Conservation (phyloP, 2,113 vertebrate genomes). For the Rhinoderma darwinii region DNA sequence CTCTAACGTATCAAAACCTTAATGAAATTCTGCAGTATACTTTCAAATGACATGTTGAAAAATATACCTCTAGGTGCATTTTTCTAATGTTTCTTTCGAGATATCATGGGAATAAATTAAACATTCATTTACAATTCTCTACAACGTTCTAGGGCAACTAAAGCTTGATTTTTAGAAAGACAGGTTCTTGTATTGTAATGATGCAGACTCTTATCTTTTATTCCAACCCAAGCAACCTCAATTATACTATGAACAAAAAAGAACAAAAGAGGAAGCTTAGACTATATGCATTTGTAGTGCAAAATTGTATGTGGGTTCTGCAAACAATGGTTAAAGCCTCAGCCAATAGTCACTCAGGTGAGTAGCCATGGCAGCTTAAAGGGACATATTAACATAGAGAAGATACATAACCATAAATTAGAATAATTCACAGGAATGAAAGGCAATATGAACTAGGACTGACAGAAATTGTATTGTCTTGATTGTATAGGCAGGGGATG, state of each 20-base stretch:
- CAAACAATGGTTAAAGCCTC: background rate
- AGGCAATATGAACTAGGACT: background rate
- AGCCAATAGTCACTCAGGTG: background rate
- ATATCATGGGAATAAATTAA: slow-evolving; percentile 56
- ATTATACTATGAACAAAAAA: slow-evolving; percentile 11
- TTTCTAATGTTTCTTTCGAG: slow-evolving; percentile 48
- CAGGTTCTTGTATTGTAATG: background rate
- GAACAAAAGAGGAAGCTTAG: background rate
- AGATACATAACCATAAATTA: background rate
- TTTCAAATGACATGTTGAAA: slow-evolving; percentile 54
- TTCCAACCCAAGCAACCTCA: slow-evolving; percentile 23
- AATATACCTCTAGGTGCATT: slow-evolving; percentile 48
- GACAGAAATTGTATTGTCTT: background rate
- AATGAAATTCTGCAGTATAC: slow-evolving; percentile 56
- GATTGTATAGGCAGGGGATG: too few relatives aligned
- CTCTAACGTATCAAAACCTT: slow-evolving; percentile 52
- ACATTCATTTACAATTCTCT: slow-evolving; percentile 53
- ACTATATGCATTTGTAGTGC: background rate
- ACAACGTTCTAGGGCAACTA: slow-evolving; percentile 23
- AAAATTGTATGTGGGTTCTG: background rate
- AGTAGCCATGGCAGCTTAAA: background rate
- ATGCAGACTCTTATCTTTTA: slow-evolving; percentile 21
- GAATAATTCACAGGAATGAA: background rate
- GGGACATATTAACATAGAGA: background rate
- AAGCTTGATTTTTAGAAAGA: slow-evolving; percentile 29